Conservation (phyloP, 2,888 invertebrate species). For the Leucophora obtusa region DNA sequence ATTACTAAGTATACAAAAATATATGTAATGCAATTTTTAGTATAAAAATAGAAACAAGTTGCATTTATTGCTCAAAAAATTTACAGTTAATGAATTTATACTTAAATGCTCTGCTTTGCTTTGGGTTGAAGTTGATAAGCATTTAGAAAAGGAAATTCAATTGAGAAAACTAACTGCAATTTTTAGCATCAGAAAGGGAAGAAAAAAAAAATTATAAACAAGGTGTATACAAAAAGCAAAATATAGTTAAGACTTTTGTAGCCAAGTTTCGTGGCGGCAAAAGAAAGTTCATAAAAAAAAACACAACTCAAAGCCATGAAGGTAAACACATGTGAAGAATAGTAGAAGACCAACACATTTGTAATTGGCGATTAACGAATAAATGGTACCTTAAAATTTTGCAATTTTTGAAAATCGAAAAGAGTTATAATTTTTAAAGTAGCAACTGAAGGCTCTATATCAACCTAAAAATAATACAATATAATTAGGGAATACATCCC, state of each 20-base stretch:
- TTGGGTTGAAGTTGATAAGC: slow-evolving; percentile 41
- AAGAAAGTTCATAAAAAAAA: slow-evolving; percentile 15
- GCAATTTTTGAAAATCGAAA: no score
- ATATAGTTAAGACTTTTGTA: slow-evolving; percentile 40
- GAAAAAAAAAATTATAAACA: slow-evolving; percentile 27
- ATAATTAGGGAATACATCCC: no score
- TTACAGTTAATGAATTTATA: background rate
- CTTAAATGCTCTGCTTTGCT: background rate
- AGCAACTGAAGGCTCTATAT: no score
- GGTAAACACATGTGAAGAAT: slow-evolving; percentile 55
- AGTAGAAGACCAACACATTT: background rate
- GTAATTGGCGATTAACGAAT: background rate
- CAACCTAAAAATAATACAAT: no score
- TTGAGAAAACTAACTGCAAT: slow-evolving; percentile 56
- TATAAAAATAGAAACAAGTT: no score
- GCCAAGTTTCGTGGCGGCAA: slow-evolving; percentile 62
- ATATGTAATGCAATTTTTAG: no score
- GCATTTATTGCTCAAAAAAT: no score
- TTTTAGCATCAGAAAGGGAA: slow-evolving; percentile 35
- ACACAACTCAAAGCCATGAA: slow-evolving; percentile 47
- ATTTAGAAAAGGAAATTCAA: slow-evolving; percentile 58
- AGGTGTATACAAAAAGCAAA: slow-evolving; percentile 34
- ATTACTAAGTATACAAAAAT: no score
- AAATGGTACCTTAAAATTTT: no score
- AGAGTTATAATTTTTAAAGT: no score